Evolutionary conservation across 1,140 invertebrate species (phyloP), one percentile per base, ranked within the genome.

Genomic region (Paralvinella palmiformis): DNA sequence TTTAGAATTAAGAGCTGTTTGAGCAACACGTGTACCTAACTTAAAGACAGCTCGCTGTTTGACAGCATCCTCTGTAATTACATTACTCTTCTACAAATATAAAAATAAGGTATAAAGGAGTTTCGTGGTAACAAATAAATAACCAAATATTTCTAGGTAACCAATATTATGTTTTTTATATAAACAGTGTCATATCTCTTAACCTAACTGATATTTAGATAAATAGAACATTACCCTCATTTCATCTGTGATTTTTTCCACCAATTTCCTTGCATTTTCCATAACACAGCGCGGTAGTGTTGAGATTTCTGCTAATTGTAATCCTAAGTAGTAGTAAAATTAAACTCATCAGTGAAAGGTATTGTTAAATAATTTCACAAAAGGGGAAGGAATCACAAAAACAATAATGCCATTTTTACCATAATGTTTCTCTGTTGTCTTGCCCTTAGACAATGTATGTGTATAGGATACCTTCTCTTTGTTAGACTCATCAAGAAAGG

Each of bases 361-460:
- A 41, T 41, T 41, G 10, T 41, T 10, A 10, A 10, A 41, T 10
- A 41, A 10, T 41, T 41, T 41, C 37, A 10, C n/a, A 10, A 10
- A 41, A n/a, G 10, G n/a, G 10, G 10, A 41, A 41, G 10, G n/a
- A 41, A 41, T 41, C 32, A 31, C 22, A 58, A 10, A 13, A 10
- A 31, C 22, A 31, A 58, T 31, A 17, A 17, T 32, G 22, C 5
- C 6, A 27, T 6, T 58, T 32, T 29, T 57, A 75, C 77, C 77
- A 69, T 79, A 79, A 66, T 79, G 75, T 59, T 73, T 71, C 53
- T 78, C 74, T 52, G 70, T 67, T 13, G 75, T 78, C 59, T 72
- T 73, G 7, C 77, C 77, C 63, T 72, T 75, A 3, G 74, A 71
- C 27, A 79, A 55, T 27, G 73, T 58, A 63, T 79, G 77, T 20